Conservation (phyloP, 2,888 invertebrate species). For the Hemistola chrysoprasaria region DNA sequence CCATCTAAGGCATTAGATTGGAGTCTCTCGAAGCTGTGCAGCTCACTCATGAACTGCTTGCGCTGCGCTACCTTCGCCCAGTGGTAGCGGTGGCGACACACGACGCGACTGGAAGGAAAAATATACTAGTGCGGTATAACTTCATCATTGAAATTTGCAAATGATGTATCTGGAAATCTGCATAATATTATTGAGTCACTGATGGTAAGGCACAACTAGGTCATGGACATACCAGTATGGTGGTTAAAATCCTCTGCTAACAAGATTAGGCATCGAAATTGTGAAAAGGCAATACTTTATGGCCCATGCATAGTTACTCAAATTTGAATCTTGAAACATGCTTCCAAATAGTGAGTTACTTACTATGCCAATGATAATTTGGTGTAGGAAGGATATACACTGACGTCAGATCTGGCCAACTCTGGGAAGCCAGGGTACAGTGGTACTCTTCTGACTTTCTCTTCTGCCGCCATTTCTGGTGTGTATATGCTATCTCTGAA, state of each 20-base stretch:
- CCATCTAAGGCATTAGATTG: conserved; percentile 85
- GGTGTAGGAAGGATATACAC: conserved; percentile 84
- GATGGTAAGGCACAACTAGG: no score
- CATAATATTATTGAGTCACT: no score
- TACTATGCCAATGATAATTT: conserved; percentile 83
- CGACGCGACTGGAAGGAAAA: conserved; percentile 77
- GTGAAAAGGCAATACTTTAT: no score
- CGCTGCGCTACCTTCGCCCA: conserved; percentile 75
- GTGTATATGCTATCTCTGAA: neutral
- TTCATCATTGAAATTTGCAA: no score
- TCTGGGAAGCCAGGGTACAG: conserved; percentile 77
- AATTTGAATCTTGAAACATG: no score
- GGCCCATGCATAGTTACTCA: no score
- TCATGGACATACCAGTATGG: no score
- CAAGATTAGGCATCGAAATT: no score
- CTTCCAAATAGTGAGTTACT: no score
- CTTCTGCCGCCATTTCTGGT: conserved; percentile 21
- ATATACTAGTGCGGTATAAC: neutral
- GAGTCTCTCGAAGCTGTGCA: conserved; percentile 82
- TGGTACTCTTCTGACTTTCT: conserved; percentile 36
- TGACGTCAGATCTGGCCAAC: conserved; percentile 81
- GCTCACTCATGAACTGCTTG: conserved; percentile 83
- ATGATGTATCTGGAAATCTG: no score
- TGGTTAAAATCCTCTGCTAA: no score
- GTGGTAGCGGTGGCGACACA: conserved; percentile 84